Base-by-base conservation (phyloP, 1,140 invertebrate species). In the Oscheius sp. region DNA sequence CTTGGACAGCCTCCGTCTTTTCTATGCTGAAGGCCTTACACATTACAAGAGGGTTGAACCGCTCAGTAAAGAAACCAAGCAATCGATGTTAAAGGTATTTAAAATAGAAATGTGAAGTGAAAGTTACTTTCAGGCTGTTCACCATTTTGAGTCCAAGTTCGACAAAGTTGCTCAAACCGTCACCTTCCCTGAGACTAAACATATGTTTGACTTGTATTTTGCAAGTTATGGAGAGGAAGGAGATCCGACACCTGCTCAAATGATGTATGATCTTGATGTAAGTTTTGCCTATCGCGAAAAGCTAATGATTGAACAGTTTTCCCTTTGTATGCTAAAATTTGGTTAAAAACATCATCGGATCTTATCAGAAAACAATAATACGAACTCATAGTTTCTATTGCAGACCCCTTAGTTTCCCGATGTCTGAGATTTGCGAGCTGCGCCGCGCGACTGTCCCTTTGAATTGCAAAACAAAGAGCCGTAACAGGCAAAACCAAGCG, bases 91-190 rank as follows among this genome's bases (percentile, higher is more conserved):
- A 45, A 23, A 42, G 65, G 34, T 23, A 28, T n/a, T n/a, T 68
- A 29, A 20, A 26, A 23, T 23, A n/a, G 20, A 23, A 26, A 34
- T 46, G 15, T 18, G 34, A n/a, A 61, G n/a, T 3, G 29, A 3
- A n/a, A n/a, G 29, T 58, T 1, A 23, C n/a, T 58, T 3, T 79
- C 32, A 79, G 74, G 71, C 74, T 0, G 80, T 69, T 2, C 80
- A 79, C 38, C 82, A 82, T 34, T 80, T 80, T 64, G 80, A 80
- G 38, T 80, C 71, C 38, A 79, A 80, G 38, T 80, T 82, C 63
- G 80, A 82, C 45, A 38, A 29, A 29, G 28, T 23, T 18, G 73
- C 73, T 35, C 74, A 80, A 34, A 42, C 45, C 15, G 34, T 80
- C 15, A 73, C 80, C 26, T 67, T 80, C 20, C 73, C 79, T 3